Evolutionary conservation across 1,140 invertebrate genomes (phyloP).

Genomic region (Cyphomyrmex costatus): DNA sequence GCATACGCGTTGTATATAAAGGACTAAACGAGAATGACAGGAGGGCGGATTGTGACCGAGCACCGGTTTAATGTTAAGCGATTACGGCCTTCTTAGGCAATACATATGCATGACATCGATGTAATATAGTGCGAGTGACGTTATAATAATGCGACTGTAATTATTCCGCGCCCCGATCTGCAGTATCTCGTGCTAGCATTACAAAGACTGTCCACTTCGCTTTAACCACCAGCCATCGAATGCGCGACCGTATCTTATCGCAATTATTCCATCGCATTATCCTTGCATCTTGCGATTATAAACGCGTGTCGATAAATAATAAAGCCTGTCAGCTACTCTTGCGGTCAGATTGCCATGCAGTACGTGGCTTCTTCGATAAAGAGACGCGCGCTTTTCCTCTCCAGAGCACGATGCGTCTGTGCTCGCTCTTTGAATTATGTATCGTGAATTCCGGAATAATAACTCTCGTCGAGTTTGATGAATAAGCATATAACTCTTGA

Average conservation of each 20-base stretch:
- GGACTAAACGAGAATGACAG: slow-evolving; percentile 63
- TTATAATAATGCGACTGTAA: slow-evolving; percentile 84
- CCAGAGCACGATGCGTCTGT: not conserved
- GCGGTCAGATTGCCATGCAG: slow-evolving; percentile 26
- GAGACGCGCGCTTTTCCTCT: slow-evolving; percentile 12
- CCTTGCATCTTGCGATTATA: slow-evolving; percentile 62
- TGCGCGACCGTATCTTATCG: slow-evolving; percentile 63
- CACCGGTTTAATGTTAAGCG: slow-evolving; percentile 69
- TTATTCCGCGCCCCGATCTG: slow-evolving; percentile 72
- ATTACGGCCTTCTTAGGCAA: slow-evolving; percentile 68
- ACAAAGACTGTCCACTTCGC: slow-evolving; percentile 23
- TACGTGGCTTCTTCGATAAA: not conserved
- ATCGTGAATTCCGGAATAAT: slow-evolving; percentile 44
- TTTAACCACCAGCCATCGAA: slow-evolving; percentile 72
- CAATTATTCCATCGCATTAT: slow-evolving; percentile 62
- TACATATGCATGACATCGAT: slow-evolving; percentile 82
- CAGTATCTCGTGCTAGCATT: not conserved
- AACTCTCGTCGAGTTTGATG: slow-evolving; percentile 46
- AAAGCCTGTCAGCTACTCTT: slow-evolving; percentile 29
- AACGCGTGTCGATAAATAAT: slow-evolving; percentile 74
- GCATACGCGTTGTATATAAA: slow-evolving; percentile 1
- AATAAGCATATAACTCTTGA: slow-evolving; percentile 51
- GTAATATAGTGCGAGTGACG: slow-evolving; percentile 83
- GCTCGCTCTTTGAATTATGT: slow-evolving; percentile 36
- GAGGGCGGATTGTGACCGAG: slow-evolving; percentile 66